Evolutionary conservation across 2,113 vertebrate genomes (phyloP).

Genomic region (Microcebus lehilahytsara): DNA sequence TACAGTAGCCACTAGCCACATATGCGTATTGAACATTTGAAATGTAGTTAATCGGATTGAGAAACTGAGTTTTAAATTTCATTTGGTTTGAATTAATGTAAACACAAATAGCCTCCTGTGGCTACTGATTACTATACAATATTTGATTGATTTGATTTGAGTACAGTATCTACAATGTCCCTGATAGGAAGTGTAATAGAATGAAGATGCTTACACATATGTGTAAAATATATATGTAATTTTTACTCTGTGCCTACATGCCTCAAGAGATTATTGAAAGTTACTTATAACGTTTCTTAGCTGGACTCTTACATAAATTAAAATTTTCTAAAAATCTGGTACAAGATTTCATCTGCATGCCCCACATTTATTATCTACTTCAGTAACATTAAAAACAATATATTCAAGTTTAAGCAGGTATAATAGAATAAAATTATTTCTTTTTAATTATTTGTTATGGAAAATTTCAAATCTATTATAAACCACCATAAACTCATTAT

Average conservation of each 20-base stretch:
- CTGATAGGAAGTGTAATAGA: not conserved
- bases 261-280: not conserved
- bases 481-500: not conserved
- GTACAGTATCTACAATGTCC: not conserved
- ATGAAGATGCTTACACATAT: not conserved
- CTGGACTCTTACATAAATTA: not conserved
- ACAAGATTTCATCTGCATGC: not conserved
- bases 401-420: not conserved
- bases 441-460: not conserved
- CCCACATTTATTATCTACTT: not conserved
- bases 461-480: not conserved
- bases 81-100: not conserved
- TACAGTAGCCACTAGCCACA: not conserved
- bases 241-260: not conserved
- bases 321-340: not conserved
- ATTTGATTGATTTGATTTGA: not conserved
- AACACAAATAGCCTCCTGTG: not conserved
- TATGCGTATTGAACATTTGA: not conserved
- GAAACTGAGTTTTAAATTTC: not conserved
- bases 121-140: not conserved
- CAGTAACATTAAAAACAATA: not conserved
- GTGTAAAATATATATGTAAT: not conserved
- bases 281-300: not conserved
- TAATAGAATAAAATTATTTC: not conserved
- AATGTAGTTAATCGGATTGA: not conserved